These are phyloP conservation scores for Lycodopsis pacificus DNA, from an alignment of 2,797 vertebrate species.

Conservation along the genomic window DNA sequence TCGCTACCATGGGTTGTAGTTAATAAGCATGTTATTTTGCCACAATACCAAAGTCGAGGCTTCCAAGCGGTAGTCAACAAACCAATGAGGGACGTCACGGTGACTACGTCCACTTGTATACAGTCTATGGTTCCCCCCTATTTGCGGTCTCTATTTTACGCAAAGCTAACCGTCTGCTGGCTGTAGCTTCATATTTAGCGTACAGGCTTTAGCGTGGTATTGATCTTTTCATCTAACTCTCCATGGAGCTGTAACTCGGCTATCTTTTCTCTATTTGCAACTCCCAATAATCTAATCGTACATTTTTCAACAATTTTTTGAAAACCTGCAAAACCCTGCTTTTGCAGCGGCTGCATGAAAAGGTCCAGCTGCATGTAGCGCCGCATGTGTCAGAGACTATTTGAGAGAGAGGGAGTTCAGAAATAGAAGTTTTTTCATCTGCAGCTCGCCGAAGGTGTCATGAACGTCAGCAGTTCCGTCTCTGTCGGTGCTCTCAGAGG, in stretches of 20 bases:
- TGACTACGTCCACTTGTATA: too few species aligned
- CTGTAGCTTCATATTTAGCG: neutral
- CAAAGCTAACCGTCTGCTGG: neutral
- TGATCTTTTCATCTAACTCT: neutral
- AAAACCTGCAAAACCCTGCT: conserved; percentile 3
- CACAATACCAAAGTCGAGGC: neutral
- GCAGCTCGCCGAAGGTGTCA: conserved; percentile 42
- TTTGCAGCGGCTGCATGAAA: conserved; percentile 20
- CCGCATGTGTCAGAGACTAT: conserved; percentile 29
- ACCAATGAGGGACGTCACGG: neutral
- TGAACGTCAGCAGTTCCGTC: conserved; percentile 53
- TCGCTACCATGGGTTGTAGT: neutral
- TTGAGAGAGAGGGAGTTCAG: conserved; percentile 16
- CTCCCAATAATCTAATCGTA: conserved; percentile 1
- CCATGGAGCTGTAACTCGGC: neutral
- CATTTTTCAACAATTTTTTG: conserved; percentile 10
- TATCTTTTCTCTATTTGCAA: neutral
- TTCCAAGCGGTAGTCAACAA: neutral
- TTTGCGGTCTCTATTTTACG: too few species aligned
- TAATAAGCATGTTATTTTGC: too few species aligned
- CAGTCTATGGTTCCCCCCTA: too few species aligned
- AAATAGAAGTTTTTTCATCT: conserved; percentile 55
- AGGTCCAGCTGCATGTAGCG: neutral
- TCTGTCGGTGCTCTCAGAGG: conserved; percentile 34
- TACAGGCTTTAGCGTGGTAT: neutral